Evolutionary conservation across 2,113 vertebrate species (phyloP), one percentile per base, ranked within the genome.

Genomic region (Hippocampus zosterae): DNA sequence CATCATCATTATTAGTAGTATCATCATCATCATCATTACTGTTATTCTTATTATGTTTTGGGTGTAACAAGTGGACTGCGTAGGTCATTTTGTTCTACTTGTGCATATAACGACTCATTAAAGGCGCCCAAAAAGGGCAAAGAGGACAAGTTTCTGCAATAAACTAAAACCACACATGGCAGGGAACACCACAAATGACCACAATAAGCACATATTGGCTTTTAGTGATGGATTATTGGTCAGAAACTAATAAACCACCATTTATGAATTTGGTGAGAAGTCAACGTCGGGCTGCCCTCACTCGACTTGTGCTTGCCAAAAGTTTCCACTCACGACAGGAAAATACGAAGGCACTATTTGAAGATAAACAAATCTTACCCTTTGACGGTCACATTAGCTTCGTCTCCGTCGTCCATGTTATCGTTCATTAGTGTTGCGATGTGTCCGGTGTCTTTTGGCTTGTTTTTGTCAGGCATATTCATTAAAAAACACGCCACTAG

Each of bases 371-470:
- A 57, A 33, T 18, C 27, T 60, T 33, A 60, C 57, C 57, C 11
- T 18, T 23, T 29, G 15, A 60, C 27, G 27, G 57, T 60, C 57
- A 60, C 27, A 33, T 37, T 18, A 27, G 27, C 15, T 60, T 60
- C 57, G 27, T 60, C 57, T 15, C 15, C 29, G 57, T 60, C 27
- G 57, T 60, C 57, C 57, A 60, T 60, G 7, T 60, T 60, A 60
- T 57, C 55, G 13, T 60, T 18, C 2, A 16, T 5, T 33, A 27
- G 15, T 60, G 15, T 16, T 3, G 57, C 16, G 15, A 8, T 12
- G 7, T 33, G 7, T 60, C 57, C 15, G 6, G 27, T 60, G 23
- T 27, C 11, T 25, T 57, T 57, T 57, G 27, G 27, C 57, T 33
- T 18, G 57, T 33, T 13, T 60, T 60, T 18, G 57, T 60, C 16